These are phyloP conservation scores for Propsilocerus akamusi DNA, from an alignment of 1,140 invertebrate genomes.

Conservation along the genomic window DNA sequence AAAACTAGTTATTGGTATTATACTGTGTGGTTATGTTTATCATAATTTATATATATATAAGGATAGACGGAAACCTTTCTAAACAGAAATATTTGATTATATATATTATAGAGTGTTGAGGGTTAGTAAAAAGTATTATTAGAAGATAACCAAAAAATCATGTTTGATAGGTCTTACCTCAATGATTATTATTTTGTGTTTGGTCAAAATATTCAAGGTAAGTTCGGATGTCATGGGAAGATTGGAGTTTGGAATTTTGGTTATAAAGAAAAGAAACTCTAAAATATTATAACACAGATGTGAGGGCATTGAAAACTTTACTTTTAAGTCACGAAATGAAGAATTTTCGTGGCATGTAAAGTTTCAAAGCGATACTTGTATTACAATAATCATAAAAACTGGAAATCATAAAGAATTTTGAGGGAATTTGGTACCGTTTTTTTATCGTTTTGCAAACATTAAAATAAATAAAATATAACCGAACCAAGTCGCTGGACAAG, in stretches of 20 bases:
- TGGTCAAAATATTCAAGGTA: too few species aligned
- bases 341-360: background rate
- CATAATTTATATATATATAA: background rate
- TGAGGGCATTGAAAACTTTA: slow-evolving; percentile 7
- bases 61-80: too few species aligned
- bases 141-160: background rate
- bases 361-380: slow-evolving; percentile 5
- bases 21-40: background rate
- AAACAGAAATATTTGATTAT: too few species aligned
- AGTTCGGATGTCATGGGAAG: background rate
- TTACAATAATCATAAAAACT: slow-evolving; percentile 9
- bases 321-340: background rate
- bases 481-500: too few species aligned
- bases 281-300: too few species aligned
- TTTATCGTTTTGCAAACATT: slow-evolving; percentile 19
- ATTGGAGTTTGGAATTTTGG: background rate
- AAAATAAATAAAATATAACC: too few species aligned
- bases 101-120: background rate
- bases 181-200: background rate
- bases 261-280: slow-evolving; percentile 2
- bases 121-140: background rate
- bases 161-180: slow-evolving; percentile 3
- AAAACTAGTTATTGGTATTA: background rate
- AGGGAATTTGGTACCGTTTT: slow-evolving; percentile 14
- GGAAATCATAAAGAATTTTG: too few species aligned